Evolutionary conservation across 2,888 invertebrate genomes (phyloP).

Genomic region (Erebia epiphron): DNA sequence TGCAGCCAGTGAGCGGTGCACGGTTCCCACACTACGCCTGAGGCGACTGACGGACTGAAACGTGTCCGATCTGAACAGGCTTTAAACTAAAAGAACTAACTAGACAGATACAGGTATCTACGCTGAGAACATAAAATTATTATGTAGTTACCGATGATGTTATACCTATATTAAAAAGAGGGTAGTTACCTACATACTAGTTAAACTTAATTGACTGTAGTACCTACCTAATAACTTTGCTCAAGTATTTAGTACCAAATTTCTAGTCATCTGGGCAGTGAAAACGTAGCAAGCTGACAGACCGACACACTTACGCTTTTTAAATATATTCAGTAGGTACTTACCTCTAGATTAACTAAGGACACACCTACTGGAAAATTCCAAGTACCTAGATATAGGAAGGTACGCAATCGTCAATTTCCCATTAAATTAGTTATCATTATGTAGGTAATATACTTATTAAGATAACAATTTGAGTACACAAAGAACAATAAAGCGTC

Average conservation of each 20-base stretch:
- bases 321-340: no score
- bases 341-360: background rate
- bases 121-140: conserved; percentile 1
- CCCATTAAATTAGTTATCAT: conserved; percentile 12
- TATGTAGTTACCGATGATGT: background rate
- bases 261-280: no score
- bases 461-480: conserved; percentile 11
- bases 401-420: conserved; percentile 5
- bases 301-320: no score
- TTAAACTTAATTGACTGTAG: no score
- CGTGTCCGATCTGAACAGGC: conserved; percentile 34
- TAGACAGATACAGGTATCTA: conserved; percentile 11
- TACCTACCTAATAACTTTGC: background rate
- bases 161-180: no score
- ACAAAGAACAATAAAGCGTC: conserved; percentile 20
- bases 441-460: conserved; percentile 10
- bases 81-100: conserved; percentile 33
- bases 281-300: no score
- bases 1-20: conserved; percentile 13
- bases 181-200: no score
- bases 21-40: conserved; percentile 40
- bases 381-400: background rate
- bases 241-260: no score
- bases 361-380: conserved; percentile 1
- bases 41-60: conserved; percentile 37